Percentiles rank a stretch among this genome's conserved stretches.
Conservation (phyloP, 2,797 vertebrate genomes). For the Bryconaethiops microstoma region DNA sequence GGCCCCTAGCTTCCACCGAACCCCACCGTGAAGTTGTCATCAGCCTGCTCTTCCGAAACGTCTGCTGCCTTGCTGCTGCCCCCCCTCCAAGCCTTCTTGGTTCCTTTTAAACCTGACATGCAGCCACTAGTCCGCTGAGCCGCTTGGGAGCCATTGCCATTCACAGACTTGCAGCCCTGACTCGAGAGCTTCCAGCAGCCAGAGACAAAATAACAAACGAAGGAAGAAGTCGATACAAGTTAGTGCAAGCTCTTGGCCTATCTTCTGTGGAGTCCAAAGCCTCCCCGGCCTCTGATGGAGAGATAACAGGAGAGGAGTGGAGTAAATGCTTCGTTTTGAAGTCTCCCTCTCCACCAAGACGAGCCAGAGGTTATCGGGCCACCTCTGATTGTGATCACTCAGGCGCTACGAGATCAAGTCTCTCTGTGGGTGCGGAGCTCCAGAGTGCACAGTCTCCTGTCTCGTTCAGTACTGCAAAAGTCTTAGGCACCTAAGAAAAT, state of each 20-base stretch:
- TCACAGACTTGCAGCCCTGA: not conserved
- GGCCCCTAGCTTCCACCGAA: not conserved
- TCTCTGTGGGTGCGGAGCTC: not conserved
- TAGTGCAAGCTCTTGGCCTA: not conserved
- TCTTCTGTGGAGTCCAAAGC: not conserved
- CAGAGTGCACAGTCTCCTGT: no score
- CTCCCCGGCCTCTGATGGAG: not conserved
- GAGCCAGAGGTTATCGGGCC: constrained; percentile 56
- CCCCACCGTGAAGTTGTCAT: not conserved
- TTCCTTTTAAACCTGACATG: not conserved
- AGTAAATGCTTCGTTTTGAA: constrained; percentile 28
- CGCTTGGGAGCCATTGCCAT: not conserved
- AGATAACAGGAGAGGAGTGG: not conserved
- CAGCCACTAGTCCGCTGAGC: not conserved
- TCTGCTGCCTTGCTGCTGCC: not conserved
- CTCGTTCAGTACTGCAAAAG: no score
- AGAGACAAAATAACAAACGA: not conserved
- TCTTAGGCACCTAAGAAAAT: no score
- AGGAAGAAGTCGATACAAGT: constrained; percentile 3
- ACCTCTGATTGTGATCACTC: constrained; percentile 59
- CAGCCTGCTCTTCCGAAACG: not conserved
- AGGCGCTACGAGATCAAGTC: constrained; percentile 26
- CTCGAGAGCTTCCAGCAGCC: not conserved
- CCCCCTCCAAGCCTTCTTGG: not conserved
- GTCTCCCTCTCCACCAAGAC: constrained; percentile 53